phyloP scores from a whole-genome alignment of 2,113 vertebrate species.

The Hemibagrus wyckioides region DNA sequence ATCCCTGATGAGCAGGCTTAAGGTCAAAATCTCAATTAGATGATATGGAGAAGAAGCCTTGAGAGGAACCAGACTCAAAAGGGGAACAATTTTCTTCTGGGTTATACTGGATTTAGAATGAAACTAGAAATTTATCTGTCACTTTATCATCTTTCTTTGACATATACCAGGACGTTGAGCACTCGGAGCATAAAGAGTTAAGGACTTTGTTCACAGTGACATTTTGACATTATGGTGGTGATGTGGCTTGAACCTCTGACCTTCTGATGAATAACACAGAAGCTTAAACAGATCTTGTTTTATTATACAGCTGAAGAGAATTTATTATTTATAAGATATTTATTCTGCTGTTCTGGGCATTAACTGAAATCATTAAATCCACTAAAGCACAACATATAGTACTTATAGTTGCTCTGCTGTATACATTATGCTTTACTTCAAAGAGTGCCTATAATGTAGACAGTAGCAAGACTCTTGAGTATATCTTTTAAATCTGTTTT shows the following conservation, averaged over 20 bases:
- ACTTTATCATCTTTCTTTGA: not conserved
- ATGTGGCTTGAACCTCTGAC: not conserved
- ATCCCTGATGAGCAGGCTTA: not conserved
- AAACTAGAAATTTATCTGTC: not conserved
- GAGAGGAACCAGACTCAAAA: not conserved
- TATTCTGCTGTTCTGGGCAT: not conserved
- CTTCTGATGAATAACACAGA: not conserved
- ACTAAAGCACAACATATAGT: not conserved
- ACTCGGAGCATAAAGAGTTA: not conserved
- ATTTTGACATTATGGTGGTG: not conserved
- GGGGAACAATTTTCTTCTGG: not conserved
- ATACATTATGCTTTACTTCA: not conserved
- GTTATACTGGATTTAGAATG: not conserved
- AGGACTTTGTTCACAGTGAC: not conserved
- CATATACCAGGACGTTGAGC: not conserved
- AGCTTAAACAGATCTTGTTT: not conserved
- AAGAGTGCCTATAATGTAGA: not conserved
- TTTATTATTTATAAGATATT: too few species aligned
- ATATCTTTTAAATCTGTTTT: not conserved
- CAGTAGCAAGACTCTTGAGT: not conserved
- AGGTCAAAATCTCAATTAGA: not conserved
- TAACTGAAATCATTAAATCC: not conserved
- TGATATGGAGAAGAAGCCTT: not conserved
- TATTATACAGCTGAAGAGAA: not conserved
- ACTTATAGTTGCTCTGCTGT: not conserved